These are phyloP conservation scores for Rapana venosa DNA, from an alignment of 2,888 invertebrate genomes.

Conservation along the genomic window DNA sequence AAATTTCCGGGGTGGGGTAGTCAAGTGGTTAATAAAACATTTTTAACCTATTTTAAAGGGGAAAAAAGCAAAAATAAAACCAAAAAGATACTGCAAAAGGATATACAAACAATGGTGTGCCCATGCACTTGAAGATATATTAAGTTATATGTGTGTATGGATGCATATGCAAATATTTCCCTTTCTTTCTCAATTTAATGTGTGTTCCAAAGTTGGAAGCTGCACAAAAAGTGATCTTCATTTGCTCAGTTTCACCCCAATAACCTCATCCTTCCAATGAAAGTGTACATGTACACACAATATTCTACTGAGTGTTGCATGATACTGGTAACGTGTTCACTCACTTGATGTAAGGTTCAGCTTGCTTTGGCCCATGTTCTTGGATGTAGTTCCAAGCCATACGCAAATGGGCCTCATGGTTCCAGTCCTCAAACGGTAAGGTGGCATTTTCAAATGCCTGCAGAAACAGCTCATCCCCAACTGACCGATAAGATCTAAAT, in stretches of 20 bases:
- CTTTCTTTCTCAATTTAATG: too few species aligned
- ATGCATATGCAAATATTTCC: too few species aligned
- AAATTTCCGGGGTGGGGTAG: too few species aligned
- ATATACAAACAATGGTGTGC: too few species aligned
- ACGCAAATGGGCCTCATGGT: constrained; percentile 75
- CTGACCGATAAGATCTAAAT: constrained; percentile 70
- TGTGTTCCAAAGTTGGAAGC: background rate
- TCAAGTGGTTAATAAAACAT: too few species aligned
- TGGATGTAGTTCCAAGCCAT: constrained; percentile 77
- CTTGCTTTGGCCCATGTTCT: constrained; percentile 70
- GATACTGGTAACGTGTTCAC: background rate
- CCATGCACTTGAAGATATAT: too few species aligned
- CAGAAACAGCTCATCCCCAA: constrained; percentile 76
- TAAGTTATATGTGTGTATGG: too few species aligned
- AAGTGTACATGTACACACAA: background rate
- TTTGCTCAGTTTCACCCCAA: too few species aligned
- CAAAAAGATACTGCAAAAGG: too few species aligned
- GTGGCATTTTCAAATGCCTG: constrained; percentile 76
- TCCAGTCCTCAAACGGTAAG: constrained; percentile 76
- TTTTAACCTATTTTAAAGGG: too few species aligned
- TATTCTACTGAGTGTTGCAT: background rate
- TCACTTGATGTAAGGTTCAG: constrained; percentile 73
- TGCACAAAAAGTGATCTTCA: background rate
- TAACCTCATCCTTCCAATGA: too few species aligned
- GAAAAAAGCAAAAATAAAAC: too few species aligned